Percentiles rank a stretch among this genome's conserved stretches.
Conservation (phyloP, 2,113 vertebrate genomes). For the Isichthys henryi region DNA sequence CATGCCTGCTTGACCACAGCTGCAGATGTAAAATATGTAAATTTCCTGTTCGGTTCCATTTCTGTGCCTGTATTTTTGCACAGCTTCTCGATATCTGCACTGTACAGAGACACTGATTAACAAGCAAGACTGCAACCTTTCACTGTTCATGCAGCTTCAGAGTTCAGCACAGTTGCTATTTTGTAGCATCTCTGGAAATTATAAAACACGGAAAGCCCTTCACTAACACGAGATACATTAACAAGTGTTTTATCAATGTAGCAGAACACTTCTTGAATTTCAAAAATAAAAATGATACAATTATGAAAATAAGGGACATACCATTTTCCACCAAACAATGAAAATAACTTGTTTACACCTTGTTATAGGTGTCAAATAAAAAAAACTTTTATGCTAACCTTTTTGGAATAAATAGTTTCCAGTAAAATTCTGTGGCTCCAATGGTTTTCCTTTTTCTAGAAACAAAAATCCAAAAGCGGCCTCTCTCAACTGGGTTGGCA, state of each 20-base stretch:
- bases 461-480: background rate
- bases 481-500: background rate
- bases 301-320: background rate
- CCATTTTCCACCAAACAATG: background rate
- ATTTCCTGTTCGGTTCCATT: background rate
- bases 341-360: background rate
- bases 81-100: background rate
- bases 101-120: background rate
- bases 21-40: background rate
- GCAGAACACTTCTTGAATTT: background rate
- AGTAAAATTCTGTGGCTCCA: background rate
- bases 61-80: background rate
- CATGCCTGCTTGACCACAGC: background rate
- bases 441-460: background rate
- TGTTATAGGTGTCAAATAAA: background rate
- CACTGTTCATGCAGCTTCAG: background rate
- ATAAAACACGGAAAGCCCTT: background rate
- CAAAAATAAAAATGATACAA: background rate
- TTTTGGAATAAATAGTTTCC: background rate
- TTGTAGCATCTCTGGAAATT: background rate
- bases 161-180: background rate
- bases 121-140: background rate
- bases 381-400: background rate
- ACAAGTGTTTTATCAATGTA: background rate
- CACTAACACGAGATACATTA: background rate